A percentile compares a stretch with the other conserved stretches of the same genome.
Evolutionary conservation across 1,140 invertebrate species (phyloP).

Genomic region (Ruditapes philippinarum): DNA sequence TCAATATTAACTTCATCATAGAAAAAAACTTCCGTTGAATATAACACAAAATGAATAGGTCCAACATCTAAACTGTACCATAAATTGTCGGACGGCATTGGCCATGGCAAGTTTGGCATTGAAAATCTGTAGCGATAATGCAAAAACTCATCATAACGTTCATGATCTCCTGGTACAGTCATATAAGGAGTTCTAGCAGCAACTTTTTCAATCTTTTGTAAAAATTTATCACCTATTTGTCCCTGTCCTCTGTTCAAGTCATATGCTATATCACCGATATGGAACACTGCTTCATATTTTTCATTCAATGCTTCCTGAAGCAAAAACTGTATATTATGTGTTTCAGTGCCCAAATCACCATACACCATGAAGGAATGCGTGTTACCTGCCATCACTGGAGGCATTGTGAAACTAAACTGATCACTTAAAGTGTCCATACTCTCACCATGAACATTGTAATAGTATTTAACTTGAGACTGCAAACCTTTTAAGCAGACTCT

Average conservation of each 20-base stretch:
- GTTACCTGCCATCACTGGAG: slow-evolving; percentile 44
- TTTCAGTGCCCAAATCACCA: slow-evolving; percentile 96
- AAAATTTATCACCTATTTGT: slow-evolving; percentile 83
- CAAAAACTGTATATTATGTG: slow-evolving; percentile 91
- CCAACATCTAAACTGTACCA: slow-evolving; percentile 87
- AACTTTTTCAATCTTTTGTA: slow-evolving; percentile 83
- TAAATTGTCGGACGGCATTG: slow-evolving; percentile 81
- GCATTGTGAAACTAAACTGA: slow-evolving; percentile 74
- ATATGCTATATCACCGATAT: slow-evolving; percentile 90
- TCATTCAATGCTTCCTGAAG: slow-evolving; percentile 93
- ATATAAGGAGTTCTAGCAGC: slow-evolving; percentile 86
- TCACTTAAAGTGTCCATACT: slow-evolving; percentile 68
- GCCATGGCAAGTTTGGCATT: slow-evolving; percentile 84
- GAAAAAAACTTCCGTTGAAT: slow-evolving; percentile 80
- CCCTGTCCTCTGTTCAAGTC: slow-evolving; percentile 83
- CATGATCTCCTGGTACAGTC: slow-evolving; percentile 87
- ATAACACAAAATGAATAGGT: slow-evolving; percentile 81
- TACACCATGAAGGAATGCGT: slow-evolving; percentile 91
- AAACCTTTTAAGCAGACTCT: slow-evolving; percentile 74
- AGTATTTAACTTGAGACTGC: slow-evolving; percentile 73
- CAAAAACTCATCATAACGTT: slow-evolving; percentile 80
- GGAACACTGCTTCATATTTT: slow-evolving; percentile 94
- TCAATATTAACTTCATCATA: slow-evolving; percentile 61
- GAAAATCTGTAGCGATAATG: slow-evolving; percentile 85
- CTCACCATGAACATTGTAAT: slow-evolving; percentile 74